These are phyloP conservation scores for Pantherophis guttatus DNA, from an alignment of 2,113 vertebrate genomes.

Conservation along the genomic window DNA sequence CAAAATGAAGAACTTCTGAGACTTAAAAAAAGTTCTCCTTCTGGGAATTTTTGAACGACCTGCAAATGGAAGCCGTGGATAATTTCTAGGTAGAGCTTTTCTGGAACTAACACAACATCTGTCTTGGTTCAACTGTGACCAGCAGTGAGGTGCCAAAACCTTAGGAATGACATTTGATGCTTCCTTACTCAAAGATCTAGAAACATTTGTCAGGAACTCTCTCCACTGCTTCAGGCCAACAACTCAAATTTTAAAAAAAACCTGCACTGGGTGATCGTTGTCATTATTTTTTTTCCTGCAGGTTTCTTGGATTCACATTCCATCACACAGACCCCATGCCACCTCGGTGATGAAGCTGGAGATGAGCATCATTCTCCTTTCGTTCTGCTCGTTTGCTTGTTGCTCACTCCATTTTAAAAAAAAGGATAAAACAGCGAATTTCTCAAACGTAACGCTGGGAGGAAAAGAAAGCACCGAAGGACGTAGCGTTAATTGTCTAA, in stretches of 20 bases:
- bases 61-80: constrained; percentile 10
- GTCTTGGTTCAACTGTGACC: neutral
- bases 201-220: neutral
- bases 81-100: constrained; percentile 15
- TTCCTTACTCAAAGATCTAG: constrained; percentile 14
- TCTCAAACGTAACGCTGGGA: neutral
- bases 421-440: neutral
- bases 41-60: neutral
- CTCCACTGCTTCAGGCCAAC: accelerated
- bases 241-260: neutral
- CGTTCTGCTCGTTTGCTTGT: neutral
- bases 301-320: accelerated
- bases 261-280: neutral
- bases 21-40: constrained; percentile 6
- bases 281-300: neutral
- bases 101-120: neutral
- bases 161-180: neutral
- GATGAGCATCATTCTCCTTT: too few species aligned
- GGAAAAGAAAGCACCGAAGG: neutral
- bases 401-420: neutral
- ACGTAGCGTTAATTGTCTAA: neutral
- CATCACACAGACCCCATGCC: neutral
- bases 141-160: neutral
- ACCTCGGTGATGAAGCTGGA: neutral
- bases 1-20: neutral